A percentile compares a stretch with the other conserved stretches of the same genome.
Evolutionary conservation across 2,888 invertebrate species (phyloP).

Genomic region (Bellardia bayeri): DNA sequence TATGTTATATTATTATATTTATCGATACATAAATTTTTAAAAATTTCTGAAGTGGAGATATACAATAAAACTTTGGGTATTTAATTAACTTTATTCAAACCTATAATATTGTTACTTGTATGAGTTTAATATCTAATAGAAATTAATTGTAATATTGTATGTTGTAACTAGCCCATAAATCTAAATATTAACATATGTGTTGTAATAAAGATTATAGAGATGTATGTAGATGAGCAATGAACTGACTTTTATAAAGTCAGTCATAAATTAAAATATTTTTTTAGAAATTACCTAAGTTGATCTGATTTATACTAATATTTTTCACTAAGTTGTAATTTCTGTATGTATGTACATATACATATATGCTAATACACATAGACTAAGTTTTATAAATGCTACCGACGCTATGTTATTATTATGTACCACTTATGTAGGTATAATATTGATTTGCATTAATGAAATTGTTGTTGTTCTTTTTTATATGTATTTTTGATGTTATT

Average conservation of each 20-base stretch:
- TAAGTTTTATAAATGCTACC: constrained; percentile 16
- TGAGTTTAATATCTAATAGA: background rate
- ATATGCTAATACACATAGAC: background rate
- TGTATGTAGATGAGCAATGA: background rate
- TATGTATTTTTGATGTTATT: constrained; percentile 27
- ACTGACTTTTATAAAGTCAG: background rate
- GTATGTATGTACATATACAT: background rate
- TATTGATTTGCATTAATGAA: constrained; percentile 29
- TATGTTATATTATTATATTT: too few species aligned
- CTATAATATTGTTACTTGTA: too few species aligned
- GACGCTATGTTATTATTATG: constrained; percentile 12
- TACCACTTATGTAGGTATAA: constrained; percentile 13
- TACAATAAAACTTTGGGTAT: background rate
- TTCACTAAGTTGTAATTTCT: constrained; percentile 2
- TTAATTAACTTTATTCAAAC: background rate
- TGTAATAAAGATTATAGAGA: background rate
- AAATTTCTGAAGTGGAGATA: too few species aligned
- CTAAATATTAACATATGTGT: background rate
- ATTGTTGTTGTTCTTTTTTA: constrained; percentile 7
- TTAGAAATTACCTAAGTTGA: constrained; percentile 1
- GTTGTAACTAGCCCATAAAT: constrained; percentile 2
- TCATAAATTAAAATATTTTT: constrained; percentile 15
- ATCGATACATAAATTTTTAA: too few species aligned
- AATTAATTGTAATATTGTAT: background rate
- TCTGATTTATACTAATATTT: constrained; percentile 11